Conservation (phyloP, 2,113 vertebrate species). For the Caretta caretta region DNA sequence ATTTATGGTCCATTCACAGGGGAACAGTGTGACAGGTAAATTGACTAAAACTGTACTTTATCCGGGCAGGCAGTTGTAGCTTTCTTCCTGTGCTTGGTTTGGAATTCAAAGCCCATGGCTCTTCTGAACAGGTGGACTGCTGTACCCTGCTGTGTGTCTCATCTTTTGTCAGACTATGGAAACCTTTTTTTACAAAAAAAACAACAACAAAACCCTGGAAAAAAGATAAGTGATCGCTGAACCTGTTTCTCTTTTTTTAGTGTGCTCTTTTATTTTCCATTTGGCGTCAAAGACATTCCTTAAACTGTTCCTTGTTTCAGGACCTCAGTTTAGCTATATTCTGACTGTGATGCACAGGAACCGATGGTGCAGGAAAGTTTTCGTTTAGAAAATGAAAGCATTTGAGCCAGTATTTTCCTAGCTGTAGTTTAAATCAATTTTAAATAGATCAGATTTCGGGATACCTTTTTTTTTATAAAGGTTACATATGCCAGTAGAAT, state of each 20-base stretch:
- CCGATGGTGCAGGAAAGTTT: background rate
- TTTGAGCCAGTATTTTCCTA: background rate
- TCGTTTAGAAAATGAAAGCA: background rate
- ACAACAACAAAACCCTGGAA: background rate
- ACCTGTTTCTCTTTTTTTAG: background rate
- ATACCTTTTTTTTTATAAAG: background rate
- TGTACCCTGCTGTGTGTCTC: background rate
- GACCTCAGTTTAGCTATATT: background rate
- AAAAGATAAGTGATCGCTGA: background rate
- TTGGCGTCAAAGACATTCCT: background rate
- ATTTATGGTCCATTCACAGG: background rate
- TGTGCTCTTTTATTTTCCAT: fast-evolving
- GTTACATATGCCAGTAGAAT: background rate
- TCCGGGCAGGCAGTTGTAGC: background rate
- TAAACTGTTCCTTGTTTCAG: background rate
- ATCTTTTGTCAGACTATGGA: background rate
- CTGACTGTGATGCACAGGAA: background rate
- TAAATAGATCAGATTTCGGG: background rate
- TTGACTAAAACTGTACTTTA: background rate
- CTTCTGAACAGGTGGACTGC: background rate
- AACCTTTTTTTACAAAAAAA: background rate
- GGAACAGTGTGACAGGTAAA: background rate
- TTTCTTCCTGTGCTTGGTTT: background rate
- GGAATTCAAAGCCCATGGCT: fast-evolving
- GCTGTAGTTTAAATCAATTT: background rate